phyloP scores from a whole-genome alignment of 2,888 invertebrate genomes.

The Nemotelus pantherinus region DNA sequence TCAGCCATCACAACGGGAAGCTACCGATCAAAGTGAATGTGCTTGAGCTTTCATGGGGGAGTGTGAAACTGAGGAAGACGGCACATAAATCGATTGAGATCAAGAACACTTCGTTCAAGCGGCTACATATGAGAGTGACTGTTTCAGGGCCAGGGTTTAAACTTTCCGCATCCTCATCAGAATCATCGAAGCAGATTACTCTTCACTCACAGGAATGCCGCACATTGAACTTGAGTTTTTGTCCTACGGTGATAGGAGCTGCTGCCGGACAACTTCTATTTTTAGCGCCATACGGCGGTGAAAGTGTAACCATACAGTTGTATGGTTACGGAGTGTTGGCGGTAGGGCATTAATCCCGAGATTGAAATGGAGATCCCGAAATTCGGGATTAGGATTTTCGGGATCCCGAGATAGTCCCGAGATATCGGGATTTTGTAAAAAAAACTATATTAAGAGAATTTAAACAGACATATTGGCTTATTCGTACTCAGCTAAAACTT shows the following conservation, averaged over 20 bases:
- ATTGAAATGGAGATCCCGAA: no score
- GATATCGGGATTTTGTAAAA: no score
- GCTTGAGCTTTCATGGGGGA: slow-evolving; percentile 70
- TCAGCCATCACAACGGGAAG: slow-evolving; percentile 61
- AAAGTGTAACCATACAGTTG: no score
- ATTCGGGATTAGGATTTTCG: no score
- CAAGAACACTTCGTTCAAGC: slow-evolving; percentile 69
- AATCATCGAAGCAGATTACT: slow-evolving; percentile 61
- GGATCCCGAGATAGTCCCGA: no score
- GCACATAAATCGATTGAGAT: slow-evolving; percentile 68
- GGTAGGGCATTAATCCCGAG: no score
- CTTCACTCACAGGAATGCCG: slow-evolving; percentile 70
- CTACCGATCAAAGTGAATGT: slow-evolving; percentile 69
- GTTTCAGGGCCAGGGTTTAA: slow-evolving; percentile 67
- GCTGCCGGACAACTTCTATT: slow-evolving; percentile 69
- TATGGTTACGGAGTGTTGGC: no score
- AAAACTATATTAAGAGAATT: no score
- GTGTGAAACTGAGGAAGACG: slow-evolving; percentile 68
- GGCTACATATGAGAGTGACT: slow-evolving; percentile 67
- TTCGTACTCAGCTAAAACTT: no score
- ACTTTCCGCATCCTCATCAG: slow-evolving; percentile 57
- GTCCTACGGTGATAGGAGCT: slow-evolving; percentile 68
- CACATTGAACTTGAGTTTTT: slow-evolving; percentile 67
- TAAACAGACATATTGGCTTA: no score
- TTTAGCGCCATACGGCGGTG: slow-evolving; percentile 62